These are phyloP conservation scores for Zosterops hypoxanthus DNA, from an alignment of 2,113 vertebrate genomes.

Conservation along the genomic window DNA sequence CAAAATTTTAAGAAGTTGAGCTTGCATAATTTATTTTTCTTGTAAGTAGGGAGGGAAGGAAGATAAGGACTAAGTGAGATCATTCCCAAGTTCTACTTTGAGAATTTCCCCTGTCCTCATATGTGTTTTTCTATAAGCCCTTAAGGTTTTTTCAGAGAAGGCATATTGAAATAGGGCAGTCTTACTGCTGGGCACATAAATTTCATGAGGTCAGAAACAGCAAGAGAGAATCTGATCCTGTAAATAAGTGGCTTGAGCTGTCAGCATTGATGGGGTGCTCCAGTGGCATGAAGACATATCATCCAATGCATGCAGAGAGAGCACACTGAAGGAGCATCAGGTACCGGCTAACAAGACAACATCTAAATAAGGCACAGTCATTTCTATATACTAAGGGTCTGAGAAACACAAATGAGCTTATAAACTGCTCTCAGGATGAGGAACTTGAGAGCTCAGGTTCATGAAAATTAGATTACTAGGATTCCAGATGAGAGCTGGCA, in stretches of 20 bases:
- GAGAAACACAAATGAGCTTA: not conserved
- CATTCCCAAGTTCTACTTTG: not conserved
- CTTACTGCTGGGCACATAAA: not conserved
- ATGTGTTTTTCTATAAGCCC: not conserved
- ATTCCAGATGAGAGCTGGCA: constrained; percentile 35
- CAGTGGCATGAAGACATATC: not conserved
- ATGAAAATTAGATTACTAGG: constrained; percentile 63
- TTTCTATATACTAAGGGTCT: not conserved
- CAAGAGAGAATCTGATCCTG: not conserved
- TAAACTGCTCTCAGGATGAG: not conserved
- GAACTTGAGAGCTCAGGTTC: constrained; percentile 24
- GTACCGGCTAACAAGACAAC: not conserved
- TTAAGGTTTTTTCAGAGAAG: not conserved
- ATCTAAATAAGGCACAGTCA: constrained; percentile 20
- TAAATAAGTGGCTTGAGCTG: not conserved
- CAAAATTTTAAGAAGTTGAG: not conserved
- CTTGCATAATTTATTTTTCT: not conserved
- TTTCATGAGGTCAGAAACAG: not conserved
- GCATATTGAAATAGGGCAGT: not conserved
- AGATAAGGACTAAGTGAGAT: not conserved
- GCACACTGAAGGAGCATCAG: not conserved
- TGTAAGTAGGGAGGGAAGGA: not conserved
- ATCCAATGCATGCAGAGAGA: not conserved
- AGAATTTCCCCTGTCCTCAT: not conserved
- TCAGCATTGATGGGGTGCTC: not conserved